Conservation (phyloP, 64 coral and sea anemone species). For the Cladopsammia gracilis region DNA sequence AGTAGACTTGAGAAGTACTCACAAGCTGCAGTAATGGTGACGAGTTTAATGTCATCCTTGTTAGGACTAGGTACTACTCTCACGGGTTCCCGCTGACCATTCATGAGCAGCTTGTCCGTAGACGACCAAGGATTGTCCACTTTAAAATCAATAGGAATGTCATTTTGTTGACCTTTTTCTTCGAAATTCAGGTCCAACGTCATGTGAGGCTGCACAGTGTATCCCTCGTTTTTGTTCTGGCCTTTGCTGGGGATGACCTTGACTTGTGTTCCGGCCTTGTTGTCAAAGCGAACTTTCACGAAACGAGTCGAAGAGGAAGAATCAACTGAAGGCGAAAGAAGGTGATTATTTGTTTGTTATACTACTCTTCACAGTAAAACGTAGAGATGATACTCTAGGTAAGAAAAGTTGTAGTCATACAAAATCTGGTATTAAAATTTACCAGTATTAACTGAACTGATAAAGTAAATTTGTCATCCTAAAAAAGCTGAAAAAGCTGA, state of each 20-base stretch:
- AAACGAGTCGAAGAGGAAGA: conserved; percentile 86
- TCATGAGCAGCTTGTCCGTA: conserved; percentile 81
- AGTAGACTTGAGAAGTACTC: conserved; percentile 5
- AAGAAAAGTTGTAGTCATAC: no score
- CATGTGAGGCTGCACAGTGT: conserved; percentile 95
- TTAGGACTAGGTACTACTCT: conserved; percentile 80
- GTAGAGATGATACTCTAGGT: no score
- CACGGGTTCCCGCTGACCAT: conserved; percentile 69
- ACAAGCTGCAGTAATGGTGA: conserved; percentile 80
- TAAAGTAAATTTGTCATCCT: no score
- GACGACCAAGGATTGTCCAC: conserved; percentile 78
- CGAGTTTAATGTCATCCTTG: conserved; percentile 66
- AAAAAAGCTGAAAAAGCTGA: no score
- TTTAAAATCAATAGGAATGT: conserved; percentile 90
- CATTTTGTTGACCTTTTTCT: conserved; percentile 92
- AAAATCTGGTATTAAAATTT: no score
- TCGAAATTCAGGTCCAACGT: conserved; percentile 90
- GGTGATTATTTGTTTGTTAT: background rate
- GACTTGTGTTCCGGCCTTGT: conserved; percentile 84
- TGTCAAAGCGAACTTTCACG: conserved; percentile 96
- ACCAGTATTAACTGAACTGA: no score
- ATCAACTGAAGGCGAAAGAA: conserved; percentile 50
- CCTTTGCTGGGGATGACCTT: conserved; percentile 96
- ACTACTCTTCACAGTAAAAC: no score
- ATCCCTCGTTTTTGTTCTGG: conserved; percentile 88